A percentile compares a stretch with the other conserved stretches of the same genome.
Conservation (phyloP, 37 sponge, comb jelly and placozoan genomes). For the Beroe ovata region DNA sequence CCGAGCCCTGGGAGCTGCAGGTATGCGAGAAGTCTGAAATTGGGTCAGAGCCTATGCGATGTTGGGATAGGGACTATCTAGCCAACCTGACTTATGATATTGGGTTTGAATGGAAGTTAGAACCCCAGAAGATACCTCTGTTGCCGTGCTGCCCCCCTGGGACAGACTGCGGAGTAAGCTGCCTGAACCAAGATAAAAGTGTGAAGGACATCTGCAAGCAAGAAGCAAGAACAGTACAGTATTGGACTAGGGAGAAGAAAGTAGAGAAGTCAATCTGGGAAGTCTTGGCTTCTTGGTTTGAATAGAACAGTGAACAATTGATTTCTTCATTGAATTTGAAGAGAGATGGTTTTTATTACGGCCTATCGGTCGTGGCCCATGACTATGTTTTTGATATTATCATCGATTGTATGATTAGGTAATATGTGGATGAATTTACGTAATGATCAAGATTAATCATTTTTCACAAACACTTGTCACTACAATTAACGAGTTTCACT, state of each 20-base stretch:
- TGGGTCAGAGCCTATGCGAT: background rate
- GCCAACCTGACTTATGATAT: background rate
- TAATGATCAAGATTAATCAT: too few relatives aligned
- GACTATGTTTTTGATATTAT: too few relatives aligned
- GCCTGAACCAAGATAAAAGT: background rate
- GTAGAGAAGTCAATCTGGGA: background rate
- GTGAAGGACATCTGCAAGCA: slow-evolving; percentile 7
- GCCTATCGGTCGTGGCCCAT: too few relatives aligned
- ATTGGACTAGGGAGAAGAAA: background rate
- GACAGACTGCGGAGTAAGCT: background rate
- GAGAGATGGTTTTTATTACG: too few relatives aligned
- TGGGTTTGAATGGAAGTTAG: background rate
- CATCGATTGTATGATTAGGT: too few relatives aligned
- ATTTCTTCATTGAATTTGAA: too few relatives aligned
- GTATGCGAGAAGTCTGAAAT: background rate
- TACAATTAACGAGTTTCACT: too few relatives aligned
- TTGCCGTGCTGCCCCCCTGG: slow-evolving; percentile 9
- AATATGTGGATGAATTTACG: too few relatives aligned
- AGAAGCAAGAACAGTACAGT: background rate
- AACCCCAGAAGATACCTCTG: background rate
- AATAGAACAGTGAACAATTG: too few relatives aligned
- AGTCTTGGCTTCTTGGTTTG: too few relatives aligned
- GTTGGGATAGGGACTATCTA: background rate
- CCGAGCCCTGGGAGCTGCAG: background rate
- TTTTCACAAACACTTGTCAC: too few relatives aligned